phyloP scores from a whole-genome alignment of 1,140 invertebrate genomes.

The Microplitis demolitor region DNA sequence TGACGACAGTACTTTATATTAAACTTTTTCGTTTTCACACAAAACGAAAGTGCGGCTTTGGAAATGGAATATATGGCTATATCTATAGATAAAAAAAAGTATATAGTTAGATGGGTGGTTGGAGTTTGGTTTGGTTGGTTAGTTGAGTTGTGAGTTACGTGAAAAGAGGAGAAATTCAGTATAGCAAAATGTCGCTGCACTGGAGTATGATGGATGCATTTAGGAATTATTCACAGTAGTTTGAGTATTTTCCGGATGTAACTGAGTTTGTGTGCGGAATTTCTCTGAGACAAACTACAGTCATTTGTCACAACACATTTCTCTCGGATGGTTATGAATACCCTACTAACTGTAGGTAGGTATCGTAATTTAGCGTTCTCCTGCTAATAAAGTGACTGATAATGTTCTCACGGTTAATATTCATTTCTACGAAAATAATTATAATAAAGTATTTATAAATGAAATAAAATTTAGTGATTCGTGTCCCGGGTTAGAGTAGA shows the following conservation, averaged over 20 bases:
- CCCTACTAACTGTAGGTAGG: slow-evolving; percentile 21
- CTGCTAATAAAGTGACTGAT: slow-evolving; percentile 42
- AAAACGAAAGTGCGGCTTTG: slow-evolving; percentile 2
- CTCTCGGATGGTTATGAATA: slow-evolving; percentile 31
- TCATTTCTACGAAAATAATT: too few species aligned
- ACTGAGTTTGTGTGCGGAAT: neutral
- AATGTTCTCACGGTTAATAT: neutral
- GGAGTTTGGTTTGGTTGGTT: too few species aligned
- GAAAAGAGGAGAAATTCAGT: slow-evolving; percentile 37
- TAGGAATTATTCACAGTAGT: slow-evolving; percentile 27
- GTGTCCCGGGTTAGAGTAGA: neutral
- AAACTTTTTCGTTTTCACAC: slow-evolving; percentile 20
- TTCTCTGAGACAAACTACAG: slow-evolving; percentile 47
- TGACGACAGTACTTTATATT: slow-evolving; percentile 3
- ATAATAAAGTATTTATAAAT: neutral
- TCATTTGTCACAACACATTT: slow-evolving; percentile 51
- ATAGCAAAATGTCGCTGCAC: slow-evolving; percentile 38
- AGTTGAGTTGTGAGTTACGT: neutral
- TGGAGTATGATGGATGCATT: slow-evolving; percentile 51
- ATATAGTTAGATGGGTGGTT: neutral
- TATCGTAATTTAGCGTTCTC: slow-evolving; percentile 24
- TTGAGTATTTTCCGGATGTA: slow-evolving; percentile 15
- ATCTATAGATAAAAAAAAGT: neutral
- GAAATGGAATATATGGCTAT: neutral
- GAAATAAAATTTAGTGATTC: slow-evolving; percentile 7